These are phyloP conservation scores for Gymnoscopelus braueri DNA, from an alignment of 2,797 vertebrate species.

Conservation along the genomic window DNA sequence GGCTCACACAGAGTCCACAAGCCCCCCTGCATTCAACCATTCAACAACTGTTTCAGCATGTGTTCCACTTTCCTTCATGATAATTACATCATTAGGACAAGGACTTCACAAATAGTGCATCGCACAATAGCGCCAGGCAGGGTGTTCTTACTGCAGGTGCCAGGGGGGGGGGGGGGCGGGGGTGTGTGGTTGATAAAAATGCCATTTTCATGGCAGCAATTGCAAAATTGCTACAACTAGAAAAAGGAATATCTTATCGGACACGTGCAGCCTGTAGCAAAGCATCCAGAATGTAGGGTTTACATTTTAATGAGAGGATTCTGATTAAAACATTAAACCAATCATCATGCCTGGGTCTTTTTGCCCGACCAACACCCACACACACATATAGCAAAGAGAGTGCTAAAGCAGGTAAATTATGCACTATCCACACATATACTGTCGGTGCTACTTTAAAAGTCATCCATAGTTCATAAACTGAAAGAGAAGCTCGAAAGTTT, in stretches of 20 bases:
- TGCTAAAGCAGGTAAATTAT: constrained; percentile 12
- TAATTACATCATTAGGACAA: constrained; percentile 16
- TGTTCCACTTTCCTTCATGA: constrained; percentile 1
- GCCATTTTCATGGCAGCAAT: constrained; percentile 36
- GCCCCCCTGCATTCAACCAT: not conserved
- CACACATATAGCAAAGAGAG: not conserved
- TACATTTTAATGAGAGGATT: constrained; percentile 59
- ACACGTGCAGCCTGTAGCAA: constrained; percentile 48
- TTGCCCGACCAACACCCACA: constrained; percentile 8
- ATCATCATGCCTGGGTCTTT: constrained; percentile 29
- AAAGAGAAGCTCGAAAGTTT: constrained; percentile 24
- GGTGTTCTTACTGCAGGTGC: constrained; percentile 38
- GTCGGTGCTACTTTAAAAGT: constrained; percentile 15
- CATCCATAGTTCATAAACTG: constrained; percentile 25
- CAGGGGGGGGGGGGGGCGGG: not conserved
- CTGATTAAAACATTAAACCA: constrained; percentile 44
- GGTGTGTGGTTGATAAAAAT: constrained; percentile 52
- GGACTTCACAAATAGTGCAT: constrained; percentile 6
- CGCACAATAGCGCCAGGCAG: constrained; percentile 19
- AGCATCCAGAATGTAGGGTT: constrained; percentile 46
- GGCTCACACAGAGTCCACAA: not conserved
- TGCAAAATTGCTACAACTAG: constrained; percentile 38
- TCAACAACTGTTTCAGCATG: no score
- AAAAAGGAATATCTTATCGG: constrained; percentile 70
- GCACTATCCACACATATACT: not conserved